phyloP scores from a whole-genome alignment of 2,113 vertebrate species.

The Pundamilia nyererei region DNA sequence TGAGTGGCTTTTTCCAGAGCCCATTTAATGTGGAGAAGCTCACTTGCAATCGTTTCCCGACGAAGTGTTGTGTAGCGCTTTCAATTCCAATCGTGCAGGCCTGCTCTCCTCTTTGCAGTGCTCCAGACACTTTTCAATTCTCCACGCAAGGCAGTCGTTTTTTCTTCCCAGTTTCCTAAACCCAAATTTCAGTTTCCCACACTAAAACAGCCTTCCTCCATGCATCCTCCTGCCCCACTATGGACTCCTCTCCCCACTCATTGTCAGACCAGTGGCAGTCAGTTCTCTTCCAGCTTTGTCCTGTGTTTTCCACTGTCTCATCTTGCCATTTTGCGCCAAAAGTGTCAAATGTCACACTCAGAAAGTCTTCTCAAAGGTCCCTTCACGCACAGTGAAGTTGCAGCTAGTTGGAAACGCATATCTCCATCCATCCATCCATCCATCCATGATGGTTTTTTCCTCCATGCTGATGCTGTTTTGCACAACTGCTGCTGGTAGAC shows the following conservation, averaged over 20 bases:
- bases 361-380: neutral
- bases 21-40: neutral
- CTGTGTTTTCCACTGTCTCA: neutral
- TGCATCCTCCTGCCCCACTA: neutral
- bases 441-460: neutral
- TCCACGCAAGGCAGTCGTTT: neutral
- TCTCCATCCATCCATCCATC: neutral
- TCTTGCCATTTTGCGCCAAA: neutral
- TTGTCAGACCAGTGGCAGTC: neutral
- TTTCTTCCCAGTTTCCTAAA: neutral
- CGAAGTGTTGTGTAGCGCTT: neutral
- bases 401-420: neutral
- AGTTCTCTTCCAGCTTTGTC: neutral
- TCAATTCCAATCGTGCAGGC: rapidly evolving
- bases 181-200: neutral
- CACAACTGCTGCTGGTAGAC: too few relatives aligned
- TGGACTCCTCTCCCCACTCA: neutral
- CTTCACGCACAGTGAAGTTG: neutral
- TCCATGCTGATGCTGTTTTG: too few relatives aligned
- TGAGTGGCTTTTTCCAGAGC: neutral
- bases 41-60: neutral
- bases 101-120: neutral
- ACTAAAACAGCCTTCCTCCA: neutral
- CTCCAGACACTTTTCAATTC: neutral
- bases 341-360: neutral